Percentiles rank a stretch among this genome's conserved stretches.
Evolutionary conservation across 2,888 invertebrate genomes (phyloP).

Genomic region (Ariolimax columbianus): DNA sequence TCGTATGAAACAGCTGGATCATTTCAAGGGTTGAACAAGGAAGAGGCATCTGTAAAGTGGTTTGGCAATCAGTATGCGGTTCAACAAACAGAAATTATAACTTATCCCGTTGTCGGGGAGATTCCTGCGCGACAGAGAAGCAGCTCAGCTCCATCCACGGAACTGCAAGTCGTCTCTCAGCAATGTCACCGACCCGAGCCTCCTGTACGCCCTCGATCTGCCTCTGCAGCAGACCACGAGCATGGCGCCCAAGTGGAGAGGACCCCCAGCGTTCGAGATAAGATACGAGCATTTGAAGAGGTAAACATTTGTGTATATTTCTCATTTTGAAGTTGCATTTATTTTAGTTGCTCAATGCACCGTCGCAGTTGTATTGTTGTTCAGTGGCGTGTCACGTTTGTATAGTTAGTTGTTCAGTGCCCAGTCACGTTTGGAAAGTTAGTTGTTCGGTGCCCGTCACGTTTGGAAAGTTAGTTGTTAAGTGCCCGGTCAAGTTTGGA

Average conservation of each 20-base stretch:
- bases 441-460: too few species aligned
- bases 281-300: conserved; percentile 56
- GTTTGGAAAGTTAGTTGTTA: too few species aligned
- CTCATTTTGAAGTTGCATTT: background rate
- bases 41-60: background rate
- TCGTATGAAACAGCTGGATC: background rate
- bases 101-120: conserved; percentile 36
- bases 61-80: background rate
- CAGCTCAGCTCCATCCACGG: conserved; percentile 35
- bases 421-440: too few species aligned
- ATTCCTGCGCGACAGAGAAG: background rate
- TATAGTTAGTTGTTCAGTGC: too few species aligned
- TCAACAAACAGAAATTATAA: conserved; percentile 34
- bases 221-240: conserved; percentile 26
- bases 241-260: conserved; percentile 16
- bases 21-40: background rate
- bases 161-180: background rate
- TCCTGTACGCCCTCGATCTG: conserved; percentile 31
- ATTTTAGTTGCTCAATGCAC: too few species aligned
- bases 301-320: conserved; percentile 26
- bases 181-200: conserved; percentile 20
- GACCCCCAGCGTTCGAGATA: conserved; percentile 51
- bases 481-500: too few species aligned
- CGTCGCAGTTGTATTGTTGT: too few species aligned
- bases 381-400: too few species aligned